Conservation (phyloP, 2,888 invertebrate genomes). For the Griposia aprilina region DNA sequence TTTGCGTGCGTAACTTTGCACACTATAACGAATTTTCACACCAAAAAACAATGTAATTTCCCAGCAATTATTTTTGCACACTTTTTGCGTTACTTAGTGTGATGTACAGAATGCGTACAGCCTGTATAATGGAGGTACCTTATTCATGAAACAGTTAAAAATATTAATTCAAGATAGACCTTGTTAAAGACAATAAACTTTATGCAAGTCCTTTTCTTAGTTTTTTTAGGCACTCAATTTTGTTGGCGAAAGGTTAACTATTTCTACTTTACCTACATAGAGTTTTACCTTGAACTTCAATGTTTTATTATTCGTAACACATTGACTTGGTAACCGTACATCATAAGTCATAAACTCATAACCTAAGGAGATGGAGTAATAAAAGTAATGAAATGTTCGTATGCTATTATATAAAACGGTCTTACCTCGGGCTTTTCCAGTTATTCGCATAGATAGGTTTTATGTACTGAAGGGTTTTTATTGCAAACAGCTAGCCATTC, state of each 20-base stretch:
- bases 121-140: neutral
- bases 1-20: too few species aligned
- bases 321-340: constrained; percentile 8
- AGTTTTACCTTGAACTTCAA: constrained; percentile 5
- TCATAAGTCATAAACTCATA: constrained; percentile 14
- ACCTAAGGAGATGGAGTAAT: constrained; percentile 18
- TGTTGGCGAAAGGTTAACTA: neutral
- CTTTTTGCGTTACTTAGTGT: too few species aligned
- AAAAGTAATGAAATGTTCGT: constrained; percentile 39
- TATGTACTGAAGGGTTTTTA: neutral
- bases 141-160: neutral
- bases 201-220: neutral
- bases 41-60: too few species aligned
- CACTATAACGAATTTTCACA: too few species aligned
- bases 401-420: constrained; percentile 25
- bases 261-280: neutral
- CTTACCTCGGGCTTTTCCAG: neutral
- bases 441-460: constrained; percentile 2
- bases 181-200: too few species aligned
- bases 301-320: constrained; percentile 10
- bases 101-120: too few species aligned
- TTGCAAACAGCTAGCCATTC: neutral
- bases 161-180: too few species aligned
- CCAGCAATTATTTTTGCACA: too few species aligned
- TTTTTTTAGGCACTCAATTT: neutral